Evolutionary conservation across 2,113 vertebrate species (phyloP), one percentile per base, ranked within the genome.

Genomic region (Rhadina sibilatrix): DNA sequence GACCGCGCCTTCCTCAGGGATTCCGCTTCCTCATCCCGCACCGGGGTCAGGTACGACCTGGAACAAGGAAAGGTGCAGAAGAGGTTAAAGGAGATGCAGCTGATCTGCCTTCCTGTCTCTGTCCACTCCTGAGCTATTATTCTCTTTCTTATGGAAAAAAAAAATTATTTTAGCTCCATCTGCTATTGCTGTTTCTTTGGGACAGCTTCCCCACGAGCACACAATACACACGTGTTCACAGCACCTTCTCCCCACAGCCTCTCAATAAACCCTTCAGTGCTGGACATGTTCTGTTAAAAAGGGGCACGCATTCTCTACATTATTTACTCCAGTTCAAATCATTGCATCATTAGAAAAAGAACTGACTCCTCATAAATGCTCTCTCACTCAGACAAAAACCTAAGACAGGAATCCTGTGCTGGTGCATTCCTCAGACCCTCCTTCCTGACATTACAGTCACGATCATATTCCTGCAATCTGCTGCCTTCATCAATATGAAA

Each of bases 1-100:
- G 99, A 99, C 42, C 98, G 98, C 0, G 99, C 99, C 97, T 99
- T 99, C 92, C 99, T 98, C 97, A 99, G 98, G 11, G 99, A 99
- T 57, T 99, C 99, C 0, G 99, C 99, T 70, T 99, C 99, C 83
- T 99, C 99, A 95, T 99, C 99, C 44, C 99, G 97, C 69, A 99
- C 98, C 0, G 99, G 99, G 35, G 98, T 98, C 97, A 99, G 97
- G 94, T 98, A 98, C 0, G 98, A 98, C 95, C 98, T 98, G 90
- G 72, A n/a, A n/a, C n/a, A n/a, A n/a, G n/a, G n/a, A 38, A 40
- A 50, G 22, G 19, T 59, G 68, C 54, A 85, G 61, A 28, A 86
- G 33, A 72, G 19, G 38, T 64, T 89, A 75, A 93, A 89, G 54
- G 35, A 64, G 65, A 79, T 61, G 7, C 30, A 83, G 82, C 71